A percentile compares a stretch with the other conserved stretches of the same genome.
phyloP scores from a whole-genome alignment of 2,113 vertebrate species.

The Progne subis region DNA sequence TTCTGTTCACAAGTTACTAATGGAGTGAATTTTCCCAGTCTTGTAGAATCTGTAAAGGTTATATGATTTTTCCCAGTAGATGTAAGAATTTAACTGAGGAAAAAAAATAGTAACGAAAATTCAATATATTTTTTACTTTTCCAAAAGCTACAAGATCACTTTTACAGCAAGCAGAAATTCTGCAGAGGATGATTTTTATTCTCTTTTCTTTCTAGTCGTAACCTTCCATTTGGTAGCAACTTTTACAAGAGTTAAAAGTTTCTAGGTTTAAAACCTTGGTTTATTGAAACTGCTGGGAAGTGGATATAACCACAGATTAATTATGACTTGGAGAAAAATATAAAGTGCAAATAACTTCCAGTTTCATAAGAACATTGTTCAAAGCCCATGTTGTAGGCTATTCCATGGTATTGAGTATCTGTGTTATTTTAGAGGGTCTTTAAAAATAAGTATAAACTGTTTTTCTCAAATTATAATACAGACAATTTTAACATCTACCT shows the following conservation, averaged over 20 bases:
- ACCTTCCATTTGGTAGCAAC: neutral
- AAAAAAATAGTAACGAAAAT: neutral
- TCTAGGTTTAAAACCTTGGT: neutral
- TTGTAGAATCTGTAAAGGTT: neutral
- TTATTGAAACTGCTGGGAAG: neutral
- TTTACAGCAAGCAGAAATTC: neutral
- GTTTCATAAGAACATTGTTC: neutral
- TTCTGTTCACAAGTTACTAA: neutral
- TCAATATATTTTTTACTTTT: neutral
- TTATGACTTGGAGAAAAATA: neutral
- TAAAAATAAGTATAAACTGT: neutral
- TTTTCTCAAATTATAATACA: neutral
- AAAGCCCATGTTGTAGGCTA: neutral
- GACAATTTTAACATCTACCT: neutral
- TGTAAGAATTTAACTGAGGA: neutral
- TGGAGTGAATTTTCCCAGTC: neutral
- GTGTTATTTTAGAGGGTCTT: neutral
- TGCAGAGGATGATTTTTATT: neutral
- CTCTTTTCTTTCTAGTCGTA: neutral
- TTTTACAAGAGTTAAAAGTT: neutral
- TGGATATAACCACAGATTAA: neutral
- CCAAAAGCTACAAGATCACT: neutral
- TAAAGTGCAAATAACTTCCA: neutral
- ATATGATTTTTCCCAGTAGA: neutral
- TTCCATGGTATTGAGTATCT: neutral